phyloP scores from a whole-genome alignment of 2,888 invertebrate genomes.

The Eumacrocentrus americanus region DNA sequence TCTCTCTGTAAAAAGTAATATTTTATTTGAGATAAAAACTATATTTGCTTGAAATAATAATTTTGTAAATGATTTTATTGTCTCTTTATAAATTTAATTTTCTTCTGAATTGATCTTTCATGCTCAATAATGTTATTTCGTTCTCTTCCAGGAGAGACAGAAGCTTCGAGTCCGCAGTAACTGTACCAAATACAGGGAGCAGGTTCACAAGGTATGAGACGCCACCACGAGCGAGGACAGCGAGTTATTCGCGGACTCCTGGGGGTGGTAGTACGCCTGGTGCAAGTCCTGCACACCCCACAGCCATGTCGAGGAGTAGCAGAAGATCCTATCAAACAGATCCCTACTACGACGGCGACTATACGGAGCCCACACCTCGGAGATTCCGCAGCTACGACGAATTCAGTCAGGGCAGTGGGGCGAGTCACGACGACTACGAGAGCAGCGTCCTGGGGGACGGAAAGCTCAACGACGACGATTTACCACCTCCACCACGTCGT shows the following conservation, averaged over 20 bases:
- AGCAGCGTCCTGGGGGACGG: conserved; percentile 51
- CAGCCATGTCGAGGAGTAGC: conserved; percentile 64
- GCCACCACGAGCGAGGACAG: conserved; percentile 65
- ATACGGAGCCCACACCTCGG: conserved; percentile 51
- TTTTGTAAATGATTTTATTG: not conserved
- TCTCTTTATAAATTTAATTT: not conserved
- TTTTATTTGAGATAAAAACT: too few relatives aligned
- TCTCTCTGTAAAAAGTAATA: too few relatives aligned
- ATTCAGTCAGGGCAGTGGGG: conserved; percentile 74
- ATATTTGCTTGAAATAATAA: not conserved
- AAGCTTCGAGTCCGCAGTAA: conserved; percentile 59
- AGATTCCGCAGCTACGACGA: conserved; percentile 74
- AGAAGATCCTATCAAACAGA: conserved; percentile 56
- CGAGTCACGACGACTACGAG: conserved; percentile 70
- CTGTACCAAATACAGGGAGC: conserved; percentile 57
- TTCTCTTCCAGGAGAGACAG: conserved; percentile 48
- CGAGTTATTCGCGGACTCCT: conserved; percentile 65
- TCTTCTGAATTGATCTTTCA: too few relatives aligned
- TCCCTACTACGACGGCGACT: conserved; percentile 58
- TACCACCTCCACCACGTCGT: conserved; percentile 61
- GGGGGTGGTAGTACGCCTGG: conserved; percentile 60
- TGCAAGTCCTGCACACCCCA: conserved; percentile 63
- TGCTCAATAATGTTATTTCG: not conserved
- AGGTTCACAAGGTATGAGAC: conserved; percentile 69
- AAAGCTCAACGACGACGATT: conserved; percentile 60